Base-by-base conservation (phyloP, 1,140 invertebrate genomes). In the Ceratina australensis region DNA sequence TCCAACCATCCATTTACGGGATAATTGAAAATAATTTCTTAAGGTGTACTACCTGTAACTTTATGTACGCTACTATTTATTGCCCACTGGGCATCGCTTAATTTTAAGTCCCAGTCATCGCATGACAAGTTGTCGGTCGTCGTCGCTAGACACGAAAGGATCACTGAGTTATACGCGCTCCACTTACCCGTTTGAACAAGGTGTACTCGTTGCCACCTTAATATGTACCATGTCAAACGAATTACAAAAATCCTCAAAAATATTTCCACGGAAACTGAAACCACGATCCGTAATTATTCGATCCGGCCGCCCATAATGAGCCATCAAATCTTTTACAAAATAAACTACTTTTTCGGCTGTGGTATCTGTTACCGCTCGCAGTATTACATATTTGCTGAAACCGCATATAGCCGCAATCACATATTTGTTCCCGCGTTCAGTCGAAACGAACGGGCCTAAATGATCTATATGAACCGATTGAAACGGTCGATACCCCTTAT, bases 51-150 rank as follows among this genome's bases (percentile, higher is more conserved):
- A 50, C 75, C 69, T 2, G 73, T 85, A 15, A 80, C 57, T 15
- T 24, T 59, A 61, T 85, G 76, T 26, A 52, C 47, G 5, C 65
- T 81, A 42, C 65, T 81, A 77, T 87, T 87, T 24, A 88, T 65
- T 7, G 71, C 78, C 54, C 77, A 86, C 61, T 87, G 82, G 22
- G 88, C 71, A 12, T 81, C 47, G 3, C 22, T 24, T 4, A 86
- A 7, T 18, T 61, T 18, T 49, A 66, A 42, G 68, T 87, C 83
- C 85, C 85, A 87, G 42, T 66, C 65, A 1, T 20, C 16, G 18
- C 69, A 33, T 4, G 75, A 59, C n/a, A 56, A 33, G 56, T 81
- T 75, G 12, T 63, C 57, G 7, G 56, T 59, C 7, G 5, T 68
- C 0, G 75, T 74, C 4, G 59, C 59, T 24, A 57, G 8, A 33